Evolutionary conservation across 2,797 vertebrate species (phyloP), one percentile per base, ranked within the genome.

Genomic region (Etheostoma nigrum): DNA sequence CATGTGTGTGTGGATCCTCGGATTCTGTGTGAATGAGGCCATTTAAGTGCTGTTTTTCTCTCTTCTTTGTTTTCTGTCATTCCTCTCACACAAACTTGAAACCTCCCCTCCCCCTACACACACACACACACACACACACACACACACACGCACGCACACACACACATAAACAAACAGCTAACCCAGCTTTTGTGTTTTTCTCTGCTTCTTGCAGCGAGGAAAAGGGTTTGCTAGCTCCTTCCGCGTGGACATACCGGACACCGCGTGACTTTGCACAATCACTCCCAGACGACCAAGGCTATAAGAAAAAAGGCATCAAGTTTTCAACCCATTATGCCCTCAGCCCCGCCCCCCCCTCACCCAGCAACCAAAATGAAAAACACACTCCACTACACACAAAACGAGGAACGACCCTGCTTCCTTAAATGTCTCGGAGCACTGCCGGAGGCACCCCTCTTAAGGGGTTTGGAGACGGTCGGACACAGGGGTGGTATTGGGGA

Each of bases 201-300:
- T 88, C 19, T 83, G 7, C 71, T 78, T 73, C 33, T 80, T 86
- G 52, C 91, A 99, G 98, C 97, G 95, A 96, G 97, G 96, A 98
- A 98, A 98, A 96, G 97, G 97, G 94, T 99, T 97, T 97, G 96
- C 96, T 97, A 99, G 97, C 96, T 97, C 97, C 87, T 97, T 98
- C 94, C 94, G 92, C 85, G 96, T 97, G 96, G 96, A 98, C 95
- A 96, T 97, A 92, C 96, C 97, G 86, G 97, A 97, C 96, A 97
- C 97, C 85, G 97, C 97, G 95, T 98, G 97, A 96, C 95, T 97
- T 97, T 97, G 96, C 97, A 98, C 96, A 97, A 96, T 83, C 76
- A 48, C 70, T 60, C 71, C 82, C 53, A 14, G 47, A 75, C 16
- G 44, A 77, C 72, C 21, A 74, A 83, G 85, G 83, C 86, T 82